Evolutionary conservation across 1,140 invertebrate genomes (phyloP), one percentile per base, ranked within the genome.

Genomic region (Schlechtendalia chinensis): DNA sequence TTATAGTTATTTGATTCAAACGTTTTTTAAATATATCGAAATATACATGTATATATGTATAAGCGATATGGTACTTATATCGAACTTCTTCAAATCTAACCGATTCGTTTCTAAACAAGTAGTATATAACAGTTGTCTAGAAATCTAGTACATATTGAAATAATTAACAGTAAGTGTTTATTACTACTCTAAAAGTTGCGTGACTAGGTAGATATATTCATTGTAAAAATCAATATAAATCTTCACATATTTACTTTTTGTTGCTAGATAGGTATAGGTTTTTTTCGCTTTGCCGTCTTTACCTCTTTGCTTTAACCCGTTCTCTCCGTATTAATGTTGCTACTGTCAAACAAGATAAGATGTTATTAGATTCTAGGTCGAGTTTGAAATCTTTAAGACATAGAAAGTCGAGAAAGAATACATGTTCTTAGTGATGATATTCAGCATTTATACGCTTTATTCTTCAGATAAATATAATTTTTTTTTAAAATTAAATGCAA

Each of bases 211-310:
- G 47, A 16, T 72, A 72, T 47, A 24, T 29, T 72, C 53, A 29
- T 72, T 54, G 69, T 72, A 54, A 72, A 54, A 19, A 19, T 72
- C 69, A 29, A 54, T 54, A 71, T 71, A 72, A 72, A 72, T 72
- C 24, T 29, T 72, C 47, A n/a, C 16, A 29, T 72, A 14, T 50
- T 50, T 72, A 54, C 17, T 54, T 72, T 29, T 29, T 72, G 17
- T n/a, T 2, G 5, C 65, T 29, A 39, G 8, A 39, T 39, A 8
- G 32, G 32, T 39, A 32, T 54, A 54, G 4, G 8, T 29, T 32
- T 22, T 69, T 47, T 69, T 72, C 29, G 14, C 45, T 27, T 27
- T 45, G 65, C 67, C 29, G 16, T 71, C 22, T 17, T n/a, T 11
- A 53, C 53, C 17, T 72, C 39, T 53, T 72, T 16, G 5, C 27